Evolutionary conservation across 2,888 invertebrate species (phyloP).

Genomic region (Neria commutata): DNA sequence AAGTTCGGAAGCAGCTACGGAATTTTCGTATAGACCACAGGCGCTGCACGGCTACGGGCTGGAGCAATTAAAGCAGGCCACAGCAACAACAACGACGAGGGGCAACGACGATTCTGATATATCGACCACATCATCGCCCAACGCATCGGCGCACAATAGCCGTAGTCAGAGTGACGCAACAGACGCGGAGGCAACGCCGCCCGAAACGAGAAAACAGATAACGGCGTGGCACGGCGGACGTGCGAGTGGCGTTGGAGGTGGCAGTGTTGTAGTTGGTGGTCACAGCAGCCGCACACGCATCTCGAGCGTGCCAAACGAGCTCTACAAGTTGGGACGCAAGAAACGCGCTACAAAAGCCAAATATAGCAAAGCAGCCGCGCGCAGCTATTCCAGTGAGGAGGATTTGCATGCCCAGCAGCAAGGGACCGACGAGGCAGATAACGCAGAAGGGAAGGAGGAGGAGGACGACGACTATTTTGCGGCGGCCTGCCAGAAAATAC

Average conservation of each 20-base stretch:
- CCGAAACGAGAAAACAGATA: slow-evolving; percentile 22
- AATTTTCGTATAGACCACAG: slow-evolving; percentile 10
- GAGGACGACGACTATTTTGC: slow-evolving; percentile 35
- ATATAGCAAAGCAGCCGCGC: slow-evolving; percentile 15
- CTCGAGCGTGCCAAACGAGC: slow-evolving; percentile 51
- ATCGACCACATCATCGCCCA: slow-evolving; percentile 15
- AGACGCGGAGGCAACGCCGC: slow-evolving; percentile 25
- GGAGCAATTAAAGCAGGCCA: slow-evolving; percentile 20
- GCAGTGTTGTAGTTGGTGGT: neutral
- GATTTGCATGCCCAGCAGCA: too few relatives aligned
- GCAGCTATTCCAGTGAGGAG: slow-evolving; percentile 37
- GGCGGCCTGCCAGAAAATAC: slow-evolving; percentile 33
- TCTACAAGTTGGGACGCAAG: slow-evolving; percentile 47
- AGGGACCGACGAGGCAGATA: neutral
- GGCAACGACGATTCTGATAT: slow-evolving; percentile 22
- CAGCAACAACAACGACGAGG: neutral
- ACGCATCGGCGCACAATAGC: slow-evolving; percentile 15
- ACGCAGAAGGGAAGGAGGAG: slow-evolving; percentile 14
- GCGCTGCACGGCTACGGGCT: slow-evolving; percentile 17
- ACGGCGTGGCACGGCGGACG: too few relatives aligned
- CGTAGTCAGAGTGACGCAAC: slow-evolving; percentile 19
- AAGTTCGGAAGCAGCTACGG: slow-evolving; percentile 36
- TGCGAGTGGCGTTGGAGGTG: slow-evolving; percentile 1
- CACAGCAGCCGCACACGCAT: slow-evolving; percentile 28
- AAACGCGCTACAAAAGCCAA: slow-evolving; percentile 17